These are phyloP conservation scores for Peucedramus taeniatus DNA, from an alignment of 2,113 vertebrate species.

Conservation along the genomic window DNA sequence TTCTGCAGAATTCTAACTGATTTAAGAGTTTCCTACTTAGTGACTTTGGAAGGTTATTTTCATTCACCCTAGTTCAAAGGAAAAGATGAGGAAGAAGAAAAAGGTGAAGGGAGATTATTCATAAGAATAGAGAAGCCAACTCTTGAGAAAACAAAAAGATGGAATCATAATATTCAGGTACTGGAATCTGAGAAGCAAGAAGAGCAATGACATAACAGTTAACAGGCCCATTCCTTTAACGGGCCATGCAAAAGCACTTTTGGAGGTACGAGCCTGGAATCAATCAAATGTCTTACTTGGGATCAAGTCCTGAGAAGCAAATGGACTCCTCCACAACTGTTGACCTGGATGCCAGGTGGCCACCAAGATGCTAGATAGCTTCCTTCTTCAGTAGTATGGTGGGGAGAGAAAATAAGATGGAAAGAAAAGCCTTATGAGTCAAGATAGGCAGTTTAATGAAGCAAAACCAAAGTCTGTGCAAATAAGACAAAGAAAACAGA, in stretches of 20 bases:
- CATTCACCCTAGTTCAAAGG: neutral
- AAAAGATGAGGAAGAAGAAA: neutral
- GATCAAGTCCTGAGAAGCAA: neutral
- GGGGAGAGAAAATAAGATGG: neutral
- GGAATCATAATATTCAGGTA: neutral
- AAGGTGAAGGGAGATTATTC: neutral
- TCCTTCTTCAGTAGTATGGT: fast-evolving
- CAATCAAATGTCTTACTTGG: neutral
- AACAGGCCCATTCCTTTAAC: neutral
- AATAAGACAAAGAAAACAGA: neutral
- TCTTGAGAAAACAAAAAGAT: neutral
- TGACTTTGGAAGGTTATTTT: neutral
- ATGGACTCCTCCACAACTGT: neutral
- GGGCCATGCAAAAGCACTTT: neutral
- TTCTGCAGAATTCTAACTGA: neutral
- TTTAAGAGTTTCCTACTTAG: neutral
- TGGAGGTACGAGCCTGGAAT: neutral
- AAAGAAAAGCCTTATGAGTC: neutral
- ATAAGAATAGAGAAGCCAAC: neutral
- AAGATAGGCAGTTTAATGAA: neutral
- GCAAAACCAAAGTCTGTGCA: neutral
- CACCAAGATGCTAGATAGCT: neutral
- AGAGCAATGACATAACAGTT: fast-evolving
- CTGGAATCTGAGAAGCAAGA: neutral
- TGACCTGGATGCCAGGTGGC: neutral